Evolutionary conservation across 2,113 vertebrate species (phyloP).

Genomic region (Gymnorhina tibicen): DNA sequence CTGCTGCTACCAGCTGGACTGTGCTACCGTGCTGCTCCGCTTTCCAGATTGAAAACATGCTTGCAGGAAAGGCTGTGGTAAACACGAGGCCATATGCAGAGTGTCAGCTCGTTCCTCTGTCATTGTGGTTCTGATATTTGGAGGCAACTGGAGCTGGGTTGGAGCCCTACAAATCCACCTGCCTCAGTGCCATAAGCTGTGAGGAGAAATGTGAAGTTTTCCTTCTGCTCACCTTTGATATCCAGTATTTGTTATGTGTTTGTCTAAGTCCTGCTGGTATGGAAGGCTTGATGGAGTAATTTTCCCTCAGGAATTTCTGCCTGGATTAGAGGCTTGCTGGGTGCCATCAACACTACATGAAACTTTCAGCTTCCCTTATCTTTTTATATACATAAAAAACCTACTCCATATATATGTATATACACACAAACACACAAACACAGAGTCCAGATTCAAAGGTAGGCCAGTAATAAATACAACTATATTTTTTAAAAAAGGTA

Average conservation of each 20-base stretch:
- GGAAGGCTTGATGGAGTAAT: neutral
- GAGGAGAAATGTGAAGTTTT: neutral
- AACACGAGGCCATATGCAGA: conserved; percentile 10
- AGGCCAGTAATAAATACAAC: neutral
- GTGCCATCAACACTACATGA: neutral
- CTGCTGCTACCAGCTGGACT: neutral
- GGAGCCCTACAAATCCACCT: conserved; percentile 49
- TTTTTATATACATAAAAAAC: neutral
- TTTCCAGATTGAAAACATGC: neutral
- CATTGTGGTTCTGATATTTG: neutral
- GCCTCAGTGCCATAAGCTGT: neutral
- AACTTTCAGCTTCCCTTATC: neutral
- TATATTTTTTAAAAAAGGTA: neutral
- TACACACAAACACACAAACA: fast-evolving
- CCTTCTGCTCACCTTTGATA: neutral
- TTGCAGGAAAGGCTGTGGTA: neutral
- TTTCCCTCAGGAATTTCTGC: neutral
- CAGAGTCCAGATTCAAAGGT: neutral
- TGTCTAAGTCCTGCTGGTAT: neutral
- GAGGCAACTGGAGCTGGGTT: neutral
- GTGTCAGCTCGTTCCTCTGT: conserved; percentile 1
- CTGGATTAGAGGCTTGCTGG: neutral
- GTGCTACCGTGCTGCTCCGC: neutral
- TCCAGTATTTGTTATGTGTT: neutral
- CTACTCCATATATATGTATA: neutral